Percentiles rank a stretch among this genome's conserved stretches.
Conservation (phyloP, 2,797 vertebrate genomes). For the Triplophysa yarkandensis region DNA sequence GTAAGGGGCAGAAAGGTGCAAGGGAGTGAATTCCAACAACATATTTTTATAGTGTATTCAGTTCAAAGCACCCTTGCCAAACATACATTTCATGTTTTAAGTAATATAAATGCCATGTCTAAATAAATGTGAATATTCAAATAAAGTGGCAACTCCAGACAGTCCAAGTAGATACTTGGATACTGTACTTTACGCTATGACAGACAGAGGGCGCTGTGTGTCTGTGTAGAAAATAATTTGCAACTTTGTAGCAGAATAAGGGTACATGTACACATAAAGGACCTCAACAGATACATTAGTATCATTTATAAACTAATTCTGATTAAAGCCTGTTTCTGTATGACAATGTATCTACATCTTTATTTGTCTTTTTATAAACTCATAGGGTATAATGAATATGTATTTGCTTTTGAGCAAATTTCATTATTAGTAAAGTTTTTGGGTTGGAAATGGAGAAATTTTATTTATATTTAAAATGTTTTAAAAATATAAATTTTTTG, state of each 20-base stretch:
- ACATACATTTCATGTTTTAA: not conserved
- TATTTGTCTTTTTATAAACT: not conserved
- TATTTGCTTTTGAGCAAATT: no score
- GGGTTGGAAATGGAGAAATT: no score
- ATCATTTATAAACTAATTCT: not conserved
- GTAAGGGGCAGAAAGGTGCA: no score
- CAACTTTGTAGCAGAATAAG: conserved; percentile 3
- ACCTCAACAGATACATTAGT: no score
- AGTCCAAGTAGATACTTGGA: not conserved
- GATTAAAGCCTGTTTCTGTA: not conserved
- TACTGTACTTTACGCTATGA: conserved; percentile 59
- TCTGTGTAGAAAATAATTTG: conserved; percentile 39
- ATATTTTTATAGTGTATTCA: no score
- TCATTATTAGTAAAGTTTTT: no score
- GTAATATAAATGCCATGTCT: not conserved
- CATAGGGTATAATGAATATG: no score
- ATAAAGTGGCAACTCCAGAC: not conserved
- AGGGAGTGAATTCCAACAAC: no score
- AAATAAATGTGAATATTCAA: not conserved
- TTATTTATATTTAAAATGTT: no score
- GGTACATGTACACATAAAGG: not conserved
- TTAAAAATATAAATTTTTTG: no score
- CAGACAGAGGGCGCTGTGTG: conserved; percentile 77
- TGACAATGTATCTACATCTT: not conserved
- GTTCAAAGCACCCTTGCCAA: no score